A percentile compares a stretch with the other conserved stretches of the same genome.
phyloP scores from a whole-genome alignment of 2,113 vertebrate genomes.

The Furnarius figulus region DNA sequence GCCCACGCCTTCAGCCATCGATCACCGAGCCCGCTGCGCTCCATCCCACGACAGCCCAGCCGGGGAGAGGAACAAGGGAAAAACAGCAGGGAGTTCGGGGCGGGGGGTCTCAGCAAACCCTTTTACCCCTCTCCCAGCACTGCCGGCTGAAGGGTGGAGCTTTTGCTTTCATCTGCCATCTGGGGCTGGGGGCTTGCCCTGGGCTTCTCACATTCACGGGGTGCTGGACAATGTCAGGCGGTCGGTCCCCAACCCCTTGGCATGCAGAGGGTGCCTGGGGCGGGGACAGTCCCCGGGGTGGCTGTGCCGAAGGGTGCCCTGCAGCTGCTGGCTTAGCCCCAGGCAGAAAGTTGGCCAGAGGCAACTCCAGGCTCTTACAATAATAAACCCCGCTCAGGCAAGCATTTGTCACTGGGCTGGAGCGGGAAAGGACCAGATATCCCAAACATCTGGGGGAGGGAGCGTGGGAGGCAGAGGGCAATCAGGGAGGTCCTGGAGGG shows the following conservation, averaged over 20 bases:
- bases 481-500: not conserved
- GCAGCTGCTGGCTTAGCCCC: slow-evolving; percentile 39
- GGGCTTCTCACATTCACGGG: fast-evolving
- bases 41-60: not conserved
- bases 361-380: slow-evolving; percentile 32
- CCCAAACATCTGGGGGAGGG: slow-evolving; percentile 52
- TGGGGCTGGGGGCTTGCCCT: not conserved
- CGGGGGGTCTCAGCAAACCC: fast-evolving
- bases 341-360: slow-evolving; percentile 43
- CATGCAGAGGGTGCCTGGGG: fast-evolving
- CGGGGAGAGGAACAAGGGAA: not conserved
- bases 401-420: slow-evolving; percentile 27
- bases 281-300: not conserved
- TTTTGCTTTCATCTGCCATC: fast-evolving
- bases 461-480: slow-evolving; percentile 27
- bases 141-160: not conserved
- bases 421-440: slow-evolving; percentile 43
- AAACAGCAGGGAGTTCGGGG: not conserved
- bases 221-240: no score
- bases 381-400: slow-evolving; percentile 36
- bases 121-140: fast-evolving
- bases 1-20: not conserved
- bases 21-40: not conserved
- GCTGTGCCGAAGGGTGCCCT: not conserved
- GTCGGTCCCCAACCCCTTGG: fast-evolving